Evolutionary conservation across 1,140 invertebrate genomes (phyloP), one percentile per base, ranked within the genome.

Genomic region (Paralvinella palmiformis): DNA sequence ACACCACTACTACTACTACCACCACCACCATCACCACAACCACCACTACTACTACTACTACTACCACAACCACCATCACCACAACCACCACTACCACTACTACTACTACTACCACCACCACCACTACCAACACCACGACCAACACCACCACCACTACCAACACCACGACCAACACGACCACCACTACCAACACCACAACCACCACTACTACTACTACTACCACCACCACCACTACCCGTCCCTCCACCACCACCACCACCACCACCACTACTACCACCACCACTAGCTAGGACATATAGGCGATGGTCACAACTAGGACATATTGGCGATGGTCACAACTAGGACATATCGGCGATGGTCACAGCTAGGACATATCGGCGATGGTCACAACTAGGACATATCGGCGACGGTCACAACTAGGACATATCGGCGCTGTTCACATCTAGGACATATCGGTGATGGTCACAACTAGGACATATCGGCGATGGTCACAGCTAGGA

Each of bases 231-330:
- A 17, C 53, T 31, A 3, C 53, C n/a, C n/a, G n/a, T 20, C n/a
- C 53, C n/a, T n/a, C 53, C n/a, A 3, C 53, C 17, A 33, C 57
- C n/a, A 36, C 57, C 6, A 36, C 57, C 27, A 59, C 58, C 35
- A 15, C n/a, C 58, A 59, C 33, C 22, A 29, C 24, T 10, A 36
- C 57, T 20, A 36, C 57, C n/a, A 36, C 57, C n/a, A n/a, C n/a
- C n/a, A n/a, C n/a, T n/a, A n/a, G n/a, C n/a, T n/a, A n/a, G n/a
- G n/a, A n/a, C n/a, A n/a, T n/a, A n/a, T n/a, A n/a, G n/a, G n/a
- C n/a, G n/a, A n/a, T n/a, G n/a, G n/a, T n/a, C n/a, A n/a, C n/a
- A n/a, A n/a, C n/a, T n/a, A n/a, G n/a, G n/a, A n/a, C n/a, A n/a
- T n/a, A n/a, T n/a, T n/a, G n/a, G n/a, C n/a, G n/a, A n/a, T n/a